Evolutionary conservation across 2,113 vertebrate species (phyloP).

Genomic region (Antennarius striatus): DNA sequence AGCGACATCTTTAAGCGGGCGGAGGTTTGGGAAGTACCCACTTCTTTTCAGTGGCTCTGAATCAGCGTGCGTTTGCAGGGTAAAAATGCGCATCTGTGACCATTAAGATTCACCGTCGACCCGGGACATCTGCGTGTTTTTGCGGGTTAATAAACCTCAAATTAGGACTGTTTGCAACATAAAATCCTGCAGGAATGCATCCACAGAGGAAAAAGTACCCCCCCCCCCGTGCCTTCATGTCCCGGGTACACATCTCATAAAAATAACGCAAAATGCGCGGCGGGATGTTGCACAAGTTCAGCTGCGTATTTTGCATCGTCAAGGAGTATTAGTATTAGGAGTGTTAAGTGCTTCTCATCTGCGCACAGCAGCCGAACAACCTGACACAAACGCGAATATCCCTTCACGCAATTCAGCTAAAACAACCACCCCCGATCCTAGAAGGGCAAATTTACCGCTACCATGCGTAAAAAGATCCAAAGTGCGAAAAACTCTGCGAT

Average conservation of each 20-base stretch:
- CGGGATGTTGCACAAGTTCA: conserved; percentile 35
- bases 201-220: too few relatives aligned
- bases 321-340: neutral
- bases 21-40: conserved; percentile 28
- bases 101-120: too few relatives aligned
- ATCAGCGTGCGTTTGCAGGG: too few relatives aligned
- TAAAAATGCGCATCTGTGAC: neutral
- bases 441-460: neutral
- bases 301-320: conserved; percentile 5
- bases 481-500: conserved; percentile 20
- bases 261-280: conserved; percentile 11
- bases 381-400: neutral
- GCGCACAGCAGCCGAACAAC: conserved; percentile 1
- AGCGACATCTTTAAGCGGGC: conserved; percentile 18
- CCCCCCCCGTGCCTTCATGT: neutral
- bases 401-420: neutral
- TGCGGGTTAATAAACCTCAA: too few relatives aligned
- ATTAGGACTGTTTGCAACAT: too few relatives aligned
- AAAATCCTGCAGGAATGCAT: too few relatives aligned
- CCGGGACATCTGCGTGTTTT: too few relatives aligned
- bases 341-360: neutral
- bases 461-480: neutral
- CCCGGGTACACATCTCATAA: conserved; percentile 1
- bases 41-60: conserved; percentile 7
- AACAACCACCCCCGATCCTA: neutral